These are phyloP conservation scores for Bathynomus jamesi DNA, from an alignment of 1,140 invertebrate species.

Conservation along the genomic window DNA sequence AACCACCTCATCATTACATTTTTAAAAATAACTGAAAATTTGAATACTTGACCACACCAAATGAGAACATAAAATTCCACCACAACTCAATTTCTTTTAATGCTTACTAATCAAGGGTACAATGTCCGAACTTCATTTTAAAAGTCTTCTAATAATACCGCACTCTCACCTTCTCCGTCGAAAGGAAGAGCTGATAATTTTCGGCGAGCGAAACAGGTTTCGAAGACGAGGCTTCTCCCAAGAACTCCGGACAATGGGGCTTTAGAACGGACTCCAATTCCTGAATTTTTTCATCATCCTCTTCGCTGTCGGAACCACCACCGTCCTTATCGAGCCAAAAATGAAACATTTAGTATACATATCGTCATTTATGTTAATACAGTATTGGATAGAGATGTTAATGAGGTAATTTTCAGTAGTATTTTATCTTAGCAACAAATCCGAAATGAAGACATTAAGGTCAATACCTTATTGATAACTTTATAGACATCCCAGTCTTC, in stretches of 20 bases:
- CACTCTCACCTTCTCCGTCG: slow-evolving; percentile 32
- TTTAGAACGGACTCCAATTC: slow-evolving; percentile 77
- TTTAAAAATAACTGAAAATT: no score
- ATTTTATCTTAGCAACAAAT: no score
- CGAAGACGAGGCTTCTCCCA: slow-evolving; percentile 16
- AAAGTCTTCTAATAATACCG: no score
- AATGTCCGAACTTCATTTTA: no score
- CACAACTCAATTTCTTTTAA: no score
- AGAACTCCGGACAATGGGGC: slow-evolving; percentile 46
- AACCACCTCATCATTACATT: no score
- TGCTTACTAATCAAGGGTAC: no score
- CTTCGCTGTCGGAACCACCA: slow-evolving; percentile 80
- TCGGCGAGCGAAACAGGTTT: slow-evolving; percentile 31
- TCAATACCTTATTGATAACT: slow-evolving; percentile 73
- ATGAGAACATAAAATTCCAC: not conserved
- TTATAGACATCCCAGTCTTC: slow-evolving; percentile 96
- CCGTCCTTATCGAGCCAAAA: slow-evolving; percentile 56
- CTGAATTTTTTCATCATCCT: slow-evolving; percentile 76
- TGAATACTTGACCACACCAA: not conserved
- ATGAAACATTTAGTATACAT: no score
- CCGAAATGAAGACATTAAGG: no score
- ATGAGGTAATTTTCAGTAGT: no score
- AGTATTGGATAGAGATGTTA: no score
- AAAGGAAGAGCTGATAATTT: slow-evolving; percentile 31
- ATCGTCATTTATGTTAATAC: no score